Evolutionary conservation across 2,797 vertebrate genomes (phyloP).

Genomic region (Ammospiza maritima): DNA sequence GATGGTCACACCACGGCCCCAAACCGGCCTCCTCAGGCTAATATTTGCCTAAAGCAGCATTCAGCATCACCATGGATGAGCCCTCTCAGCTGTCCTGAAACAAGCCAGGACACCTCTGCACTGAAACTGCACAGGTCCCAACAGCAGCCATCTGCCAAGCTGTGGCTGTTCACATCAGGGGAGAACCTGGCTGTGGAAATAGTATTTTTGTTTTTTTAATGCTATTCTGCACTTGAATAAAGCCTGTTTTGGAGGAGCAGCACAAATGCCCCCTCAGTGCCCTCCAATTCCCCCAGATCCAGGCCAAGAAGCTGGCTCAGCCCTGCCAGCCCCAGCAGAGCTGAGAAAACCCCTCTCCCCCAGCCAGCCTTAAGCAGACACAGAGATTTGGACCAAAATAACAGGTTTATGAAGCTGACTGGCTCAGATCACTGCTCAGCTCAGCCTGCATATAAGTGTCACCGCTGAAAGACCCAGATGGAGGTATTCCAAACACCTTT

Average conservation of each 20-base stretch:
- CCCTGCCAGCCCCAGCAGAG: background rate
- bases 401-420: too few relatives aligned
- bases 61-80: background rate
- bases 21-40: background rate
- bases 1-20: background rate
- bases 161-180: background rate
- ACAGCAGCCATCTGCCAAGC: background rate
- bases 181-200: background rate
- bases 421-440: too few relatives aligned
- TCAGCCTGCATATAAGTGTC: too few relatives aligned
- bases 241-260: background rate
- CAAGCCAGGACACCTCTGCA: background rate
- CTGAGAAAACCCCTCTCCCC: slow-evolving; percentile 15
- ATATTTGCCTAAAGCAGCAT: background rate
- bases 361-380: too few relatives aligned
- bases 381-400: too few relatives aligned
- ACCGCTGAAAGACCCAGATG: too few relatives aligned
- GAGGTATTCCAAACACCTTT: too few relatives aligned
- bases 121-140: background rate
- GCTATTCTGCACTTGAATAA: background rate
- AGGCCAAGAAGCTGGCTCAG: background rate
- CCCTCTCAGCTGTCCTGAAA: background rate
- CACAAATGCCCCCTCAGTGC: background rate
- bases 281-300: background rate
- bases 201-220: background rate